Percentiles rank a stretch among this genome's conserved stretches.
These are phyloP conservation scores for Todiramphus saurophagus DNA, from an alignment of 2,113 vertebrate genomes.

Conservation along the genomic window DNA sequence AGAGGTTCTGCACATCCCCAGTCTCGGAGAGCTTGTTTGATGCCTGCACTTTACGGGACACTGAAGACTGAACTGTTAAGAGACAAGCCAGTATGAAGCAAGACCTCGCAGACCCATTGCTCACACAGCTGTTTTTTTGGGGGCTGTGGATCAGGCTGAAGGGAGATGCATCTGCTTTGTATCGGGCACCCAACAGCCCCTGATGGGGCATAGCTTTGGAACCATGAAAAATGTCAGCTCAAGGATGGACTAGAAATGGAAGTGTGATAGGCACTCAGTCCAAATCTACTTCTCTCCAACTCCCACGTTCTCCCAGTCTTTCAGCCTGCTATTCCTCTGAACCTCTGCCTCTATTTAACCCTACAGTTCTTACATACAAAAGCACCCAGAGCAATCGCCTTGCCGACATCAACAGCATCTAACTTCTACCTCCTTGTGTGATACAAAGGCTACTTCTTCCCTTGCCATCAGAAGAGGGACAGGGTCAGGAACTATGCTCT, in stretches of 20 bases:
- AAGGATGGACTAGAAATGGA: not conserved
- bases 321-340: not conserved
- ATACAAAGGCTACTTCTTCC: not conserved
- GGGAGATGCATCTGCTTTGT: not conserved
- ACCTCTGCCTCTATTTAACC: not conserved
- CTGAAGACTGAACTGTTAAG: accelerated
- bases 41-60: not conserved
- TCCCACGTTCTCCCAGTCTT: not conserved
- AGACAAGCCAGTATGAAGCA: accelerated
- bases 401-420: not conserved
- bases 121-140: not conserved
- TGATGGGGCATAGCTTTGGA: accelerated
- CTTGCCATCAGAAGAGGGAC: not conserved
- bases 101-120: not conserved
- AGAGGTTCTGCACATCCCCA: not conserved
- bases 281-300: not conserved
- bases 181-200: not conserved
- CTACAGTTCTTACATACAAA: not conserved
- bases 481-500: not conserved
- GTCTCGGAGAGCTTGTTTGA: not conserved
- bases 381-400: not conserved
- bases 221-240: not conserved
- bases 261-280: not conserved
- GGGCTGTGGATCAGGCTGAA: not conserved
- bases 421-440: not conserved